Evolutionary conservation across 2,888 invertebrate species (phyloP).

Genomic region (Drymonia ruficornis): DNA sequence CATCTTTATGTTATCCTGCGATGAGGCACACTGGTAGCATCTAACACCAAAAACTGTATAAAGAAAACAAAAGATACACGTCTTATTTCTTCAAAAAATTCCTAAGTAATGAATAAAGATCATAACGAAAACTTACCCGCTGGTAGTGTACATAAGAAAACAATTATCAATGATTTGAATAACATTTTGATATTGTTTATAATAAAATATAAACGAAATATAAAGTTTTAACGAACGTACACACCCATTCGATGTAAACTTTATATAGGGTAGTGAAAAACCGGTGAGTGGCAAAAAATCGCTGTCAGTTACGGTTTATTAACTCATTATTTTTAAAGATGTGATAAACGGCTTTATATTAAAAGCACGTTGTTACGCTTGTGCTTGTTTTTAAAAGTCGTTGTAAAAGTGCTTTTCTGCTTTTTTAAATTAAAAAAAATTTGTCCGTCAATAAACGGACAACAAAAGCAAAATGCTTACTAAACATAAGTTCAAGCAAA

Average conservation of each 20-base stretch:
- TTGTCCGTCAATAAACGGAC: too few species aligned
- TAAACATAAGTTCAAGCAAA: too few species aligned
- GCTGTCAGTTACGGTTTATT: background rate
- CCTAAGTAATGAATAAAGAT: background rate
- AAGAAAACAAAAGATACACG: slow-evolving; percentile 17
- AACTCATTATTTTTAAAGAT: too few species aligned
- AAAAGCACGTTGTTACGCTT: too few species aligned
- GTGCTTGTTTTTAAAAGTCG: too few species aligned
- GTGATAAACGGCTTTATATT: too few species aligned
- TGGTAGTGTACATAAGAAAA: slow-evolving; percentile 25
- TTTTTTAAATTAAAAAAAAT: too few species aligned
- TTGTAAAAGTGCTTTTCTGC: too few species aligned
- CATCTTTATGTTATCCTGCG: slow-evolving; percentile 86
- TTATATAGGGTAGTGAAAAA: too few species aligned
- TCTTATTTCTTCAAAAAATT: slow-evolving; percentile 6
- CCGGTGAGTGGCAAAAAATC: too few species aligned
- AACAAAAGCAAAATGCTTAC: too few species aligned
- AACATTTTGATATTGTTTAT: slow-evolving; percentile 29
- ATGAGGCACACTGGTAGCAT: slow-evolving; percentile 97
- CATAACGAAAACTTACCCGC: slow-evolving; percentile 15
- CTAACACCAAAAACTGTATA: slow-evolving; percentile 89
- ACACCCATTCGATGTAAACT: slow-evolving; percentile 24
- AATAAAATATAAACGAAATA: slow-evolving; percentile 12
- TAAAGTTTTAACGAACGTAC: slow-evolving; percentile 20
- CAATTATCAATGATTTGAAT: slow-evolving; percentile 18